Evolutionary conservation across 2,113 vertebrate species (phyloP), one percentile per base, ranked within the genome.

Genomic region (Platichthys flesus): DNA sequence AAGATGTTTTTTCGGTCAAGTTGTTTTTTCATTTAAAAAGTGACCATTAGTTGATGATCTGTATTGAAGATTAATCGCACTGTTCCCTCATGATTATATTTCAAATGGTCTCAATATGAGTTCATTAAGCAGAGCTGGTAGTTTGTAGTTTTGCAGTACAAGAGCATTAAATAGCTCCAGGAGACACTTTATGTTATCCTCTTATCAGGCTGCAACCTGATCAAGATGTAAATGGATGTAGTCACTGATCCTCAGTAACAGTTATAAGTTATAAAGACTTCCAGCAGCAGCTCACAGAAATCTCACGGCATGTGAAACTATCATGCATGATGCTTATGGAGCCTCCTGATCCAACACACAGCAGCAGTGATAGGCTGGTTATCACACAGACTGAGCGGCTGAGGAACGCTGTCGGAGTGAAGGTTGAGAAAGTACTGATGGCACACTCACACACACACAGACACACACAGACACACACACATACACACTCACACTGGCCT

Each of bases 291-390:
- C 45, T 57, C 9, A 42, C 49, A 79, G 72, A 65, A 56, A 70
- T 51, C 31, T 57, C 73, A 72, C 76, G 5, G 76, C 86, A 85
- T 88, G 83, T 69, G 31, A 51, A 79, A 73, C 74, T 67, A 9
- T 55, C 60, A 18, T 59, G 88, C 90, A 91, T 88, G 88, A 79
- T 12, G 86, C 88, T 88, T 81, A 40, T 7, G 26, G 37, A 26
- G 75, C 79, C 59, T 79, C 65, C 71, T 70, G 71, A 75, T 70
- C 51, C 59, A 81, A 85, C 73, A 67, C 64, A 24, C 59, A 63
- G 8, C 37, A 63, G 52, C 51, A 23, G 54, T 20, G 40, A 42
- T 21, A 57, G 42, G 26, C 45, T 70, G 68, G 35, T 52, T 51
- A 28, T 42, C 40, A 42, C 40, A 42, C 40, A 42, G 40, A 42